A percentile compares a stretch with the other conserved stretches of the same genome.
Evolutionary conservation across 2,888 invertebrate genomes (phyloP).

Genomic region (Hyppa rectilinea): DNA sequence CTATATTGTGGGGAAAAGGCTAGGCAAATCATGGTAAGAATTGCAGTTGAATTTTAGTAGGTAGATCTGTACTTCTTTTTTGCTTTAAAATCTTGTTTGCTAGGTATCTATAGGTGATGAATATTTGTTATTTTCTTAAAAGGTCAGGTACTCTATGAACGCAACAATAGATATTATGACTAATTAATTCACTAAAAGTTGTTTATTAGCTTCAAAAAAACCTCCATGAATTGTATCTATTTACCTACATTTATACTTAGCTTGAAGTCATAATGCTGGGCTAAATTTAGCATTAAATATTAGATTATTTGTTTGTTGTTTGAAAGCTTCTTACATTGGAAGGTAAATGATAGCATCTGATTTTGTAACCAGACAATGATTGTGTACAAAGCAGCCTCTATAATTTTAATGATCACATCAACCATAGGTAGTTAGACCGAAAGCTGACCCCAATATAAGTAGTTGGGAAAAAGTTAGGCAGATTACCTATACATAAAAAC

Average conservation of each 20-base stretch:
- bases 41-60: background rate
- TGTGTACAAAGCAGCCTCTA: background rate
- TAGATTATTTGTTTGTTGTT: background rate
- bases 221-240: background rate
- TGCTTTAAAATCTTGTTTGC: background rate
- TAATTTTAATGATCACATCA: background rate
- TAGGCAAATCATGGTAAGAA: too few species aligned
- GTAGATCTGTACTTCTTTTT: background rate
- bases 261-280: background rate
- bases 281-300: background rate
- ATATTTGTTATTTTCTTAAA: constrained; percentile 12
- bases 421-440: background rate
- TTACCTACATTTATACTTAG: background rate
- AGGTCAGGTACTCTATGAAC: constrained; percentile 2
- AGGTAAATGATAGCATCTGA: background rate
- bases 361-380: background rate
- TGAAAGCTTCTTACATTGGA: too few species aligned
- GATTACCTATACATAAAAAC: too few species aligned
- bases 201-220: background rate
- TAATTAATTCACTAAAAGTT: constrained; percentile 5
- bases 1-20: too few species aligned
- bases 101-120: background rate
- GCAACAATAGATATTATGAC: background rate
- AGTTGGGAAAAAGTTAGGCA: background rate
- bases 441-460: background rate